These are phyloP conservation scores for Ramphastos sulfuratus DNA, from an alignment of 2,113 vertebrate genomes.

Conservation along the genomic window DNA sequence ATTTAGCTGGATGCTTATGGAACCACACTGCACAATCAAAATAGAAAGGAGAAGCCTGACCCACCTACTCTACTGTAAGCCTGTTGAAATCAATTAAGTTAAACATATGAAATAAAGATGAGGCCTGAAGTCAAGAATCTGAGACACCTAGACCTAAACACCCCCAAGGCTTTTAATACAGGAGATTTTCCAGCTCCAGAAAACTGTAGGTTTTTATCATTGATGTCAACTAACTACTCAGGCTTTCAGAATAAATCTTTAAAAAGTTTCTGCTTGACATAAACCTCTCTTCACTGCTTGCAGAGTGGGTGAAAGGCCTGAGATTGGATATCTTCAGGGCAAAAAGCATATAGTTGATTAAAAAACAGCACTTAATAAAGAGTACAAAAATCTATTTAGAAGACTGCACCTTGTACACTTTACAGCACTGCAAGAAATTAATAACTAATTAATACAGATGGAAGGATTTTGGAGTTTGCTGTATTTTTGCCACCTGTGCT, in stretches of 20 bases:
- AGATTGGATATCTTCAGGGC: background rate
- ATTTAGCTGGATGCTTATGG: background rate
- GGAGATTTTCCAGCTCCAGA: background rate
- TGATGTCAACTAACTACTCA: background rate
- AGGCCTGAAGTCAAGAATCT: slow-evolving; percentile 25
- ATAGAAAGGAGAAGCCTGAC: slow-evolving; percentile 1
- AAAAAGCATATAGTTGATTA: slow-evolving; percentile 1
- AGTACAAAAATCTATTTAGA: background rate
- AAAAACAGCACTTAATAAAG: slow-evolving; percentile 5
- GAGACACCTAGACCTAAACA: slow-evolving; percentile 1
- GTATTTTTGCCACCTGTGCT: slow-evolving; percentile 10
- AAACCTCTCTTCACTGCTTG: background rate
- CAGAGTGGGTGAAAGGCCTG: slow-evolving; percentile 3
- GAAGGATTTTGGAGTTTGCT: background rate
- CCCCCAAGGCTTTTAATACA: background rate
- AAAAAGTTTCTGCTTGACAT: background rate
- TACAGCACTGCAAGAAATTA: background rate
- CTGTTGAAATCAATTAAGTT: slow-evolving; percentile 8
- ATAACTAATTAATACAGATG: background rate
- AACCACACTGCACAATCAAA: background rate
- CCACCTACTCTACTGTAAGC: background rate
- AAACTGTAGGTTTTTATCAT: background rate
- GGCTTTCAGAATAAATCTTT: background rate
- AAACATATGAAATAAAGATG: slow-evolving; percentile 25
- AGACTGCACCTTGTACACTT: background rate